A percentile compares a stretch with the other conserved stretches of the same genome.
Conservation (phyloP, 2,888 invertebrate genomes). For the Melinopterus prodromus region DNA sequence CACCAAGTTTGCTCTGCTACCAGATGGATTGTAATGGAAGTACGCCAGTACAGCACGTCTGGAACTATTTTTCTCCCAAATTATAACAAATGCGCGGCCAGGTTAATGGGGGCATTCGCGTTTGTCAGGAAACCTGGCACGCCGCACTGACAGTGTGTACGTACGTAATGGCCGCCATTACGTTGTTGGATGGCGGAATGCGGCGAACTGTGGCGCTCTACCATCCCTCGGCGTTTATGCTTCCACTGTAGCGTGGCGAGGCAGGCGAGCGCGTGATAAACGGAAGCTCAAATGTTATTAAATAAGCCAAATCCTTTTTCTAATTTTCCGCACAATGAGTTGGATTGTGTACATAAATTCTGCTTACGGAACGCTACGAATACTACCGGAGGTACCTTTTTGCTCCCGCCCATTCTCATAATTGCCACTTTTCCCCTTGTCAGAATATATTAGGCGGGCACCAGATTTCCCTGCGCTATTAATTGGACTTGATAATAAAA, state of each 20-base stretch:
- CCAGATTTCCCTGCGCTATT: conserved; percentile 4
- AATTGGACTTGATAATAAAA: conserved; percentile 4
- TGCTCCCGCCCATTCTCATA: conserved; percentile 4
- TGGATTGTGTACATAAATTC: conserved; percentile 14
- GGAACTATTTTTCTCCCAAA: not conserved
- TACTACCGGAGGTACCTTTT: conserved; percentile 6
- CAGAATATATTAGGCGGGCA: not conserved
- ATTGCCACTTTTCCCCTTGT: conserved; percentile 12
- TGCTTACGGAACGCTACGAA: conserved; percentile 6
- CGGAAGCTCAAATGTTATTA: conserved; percentile 19
- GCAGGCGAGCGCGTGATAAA: not conserved
- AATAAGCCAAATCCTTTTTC: conserved; percentile 23
- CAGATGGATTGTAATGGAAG: not conserved
- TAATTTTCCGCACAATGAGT: conserved; percentile 23
- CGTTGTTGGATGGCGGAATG: not conserved
- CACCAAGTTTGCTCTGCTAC: not conserved
- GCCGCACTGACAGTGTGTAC: conserved; percentile 4
- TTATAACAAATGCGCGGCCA: conserved; percentile 12
- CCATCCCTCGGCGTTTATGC: not conserved
- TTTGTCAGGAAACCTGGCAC: not conserved
- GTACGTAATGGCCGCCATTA: not conserved
- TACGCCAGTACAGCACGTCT: not conserved
- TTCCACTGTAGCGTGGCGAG: not conserved
- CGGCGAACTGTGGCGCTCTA: not conserved
- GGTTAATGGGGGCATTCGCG: not conserved